A percentile compares a stretch with the other conserved stretches of the same genome.
Conservation (phyloP, 2,888 invertebrate genomes). For the Agonopterix heracliana region DNA sequence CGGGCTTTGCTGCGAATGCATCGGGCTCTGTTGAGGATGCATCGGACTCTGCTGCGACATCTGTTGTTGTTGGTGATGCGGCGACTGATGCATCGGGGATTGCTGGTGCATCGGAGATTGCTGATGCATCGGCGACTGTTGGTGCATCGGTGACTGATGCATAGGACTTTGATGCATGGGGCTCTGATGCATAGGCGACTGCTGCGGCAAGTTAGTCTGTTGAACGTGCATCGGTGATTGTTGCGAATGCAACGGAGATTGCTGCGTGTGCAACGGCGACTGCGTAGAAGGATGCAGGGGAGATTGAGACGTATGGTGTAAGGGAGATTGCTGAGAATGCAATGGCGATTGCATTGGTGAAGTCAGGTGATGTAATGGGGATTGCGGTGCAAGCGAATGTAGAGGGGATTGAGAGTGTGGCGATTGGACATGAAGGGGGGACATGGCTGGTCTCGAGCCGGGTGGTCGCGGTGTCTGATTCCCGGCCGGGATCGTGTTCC, state of each 20-base stretch:
- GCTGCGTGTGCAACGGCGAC: slow-evolving; percentile 57
- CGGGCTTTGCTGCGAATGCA: slow-evolving; percentile 43
- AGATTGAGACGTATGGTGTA: slow-evolving; percentile 58
- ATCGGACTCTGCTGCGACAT: slow-evolving; percentile 39
- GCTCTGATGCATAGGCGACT: slow-evolving; percentile 49
- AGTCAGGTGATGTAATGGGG: slow-evolving; percentile 44
- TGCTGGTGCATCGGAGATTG: slow-evolving; percentile 35
- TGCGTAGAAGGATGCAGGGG: slow-evolving; percentile 55
- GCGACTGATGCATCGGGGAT: slow-evolving; percentile 38
- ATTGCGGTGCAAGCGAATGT: slow-evolving; percentile 43
- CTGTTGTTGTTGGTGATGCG: slow-evolving; percentile 43
- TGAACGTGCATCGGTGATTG: slow-evolving; percentile 59
- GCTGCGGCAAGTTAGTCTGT: slow-evolving; percentile 44
- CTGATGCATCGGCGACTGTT: slow-evolving; percentile 29
- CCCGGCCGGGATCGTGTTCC: slow-evolving; percentile 31
- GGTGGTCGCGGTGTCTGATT: slow-evolving; percentile 37
- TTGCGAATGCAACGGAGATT: slow-evolving; percentile 56
- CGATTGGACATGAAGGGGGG: slow-evolving; percentile 57
- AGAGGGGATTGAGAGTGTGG: slow-evolving; percentile 46
- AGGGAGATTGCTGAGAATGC: slow-evolving; percentile 59
- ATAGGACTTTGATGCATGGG: slow-evolving; percentile 53
- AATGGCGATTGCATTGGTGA: slow-evolving; percentile 61
- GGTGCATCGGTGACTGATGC: slow-evolving; percentile 15
- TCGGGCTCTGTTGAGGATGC: slow-evolving; percentile 35
- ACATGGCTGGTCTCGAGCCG: slow-evolving; percentile 56